Percentiles rank a stretch among this genome's conserved stretches.
Conservation (phyloP, 2,113 vertebrate genomes). For the Sakesphorus luctuosus region DNA sequence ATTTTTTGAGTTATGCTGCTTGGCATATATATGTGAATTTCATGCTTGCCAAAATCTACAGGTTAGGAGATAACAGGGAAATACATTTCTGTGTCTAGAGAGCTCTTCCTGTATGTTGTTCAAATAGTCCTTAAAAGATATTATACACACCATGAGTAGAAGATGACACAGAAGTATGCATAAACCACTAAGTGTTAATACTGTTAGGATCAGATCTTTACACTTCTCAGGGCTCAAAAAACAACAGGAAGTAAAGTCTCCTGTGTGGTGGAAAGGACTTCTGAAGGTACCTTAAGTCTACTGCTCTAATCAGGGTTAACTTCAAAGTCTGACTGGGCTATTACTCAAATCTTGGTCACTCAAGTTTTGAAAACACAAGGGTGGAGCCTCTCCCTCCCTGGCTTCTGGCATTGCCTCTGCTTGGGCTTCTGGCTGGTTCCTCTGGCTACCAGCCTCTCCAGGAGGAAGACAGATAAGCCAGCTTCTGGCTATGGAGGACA, state of each 20-base stretch:
- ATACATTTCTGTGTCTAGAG: neutral
- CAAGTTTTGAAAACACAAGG: neutral
- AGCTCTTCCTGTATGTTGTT: neutral
- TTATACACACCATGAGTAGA: neutral
- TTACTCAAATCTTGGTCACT: neutral
- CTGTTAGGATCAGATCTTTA: neutral
- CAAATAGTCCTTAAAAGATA: neutral
- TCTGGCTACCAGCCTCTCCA: neutral
- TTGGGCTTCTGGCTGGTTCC: neutral
- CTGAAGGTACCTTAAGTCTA: neutral
- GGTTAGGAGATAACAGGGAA: neutral
- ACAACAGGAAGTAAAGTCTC: neutral
- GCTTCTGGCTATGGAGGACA: neutral
- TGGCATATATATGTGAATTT: neutral
- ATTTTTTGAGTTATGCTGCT: neutral
- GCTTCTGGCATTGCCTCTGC: neutral
- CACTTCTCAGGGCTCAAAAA: fast-evolving
- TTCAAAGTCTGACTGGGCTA: neutral
- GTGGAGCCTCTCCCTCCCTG: fast-evolving
- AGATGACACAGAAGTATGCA: neutral
- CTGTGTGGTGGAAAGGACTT: neutral
- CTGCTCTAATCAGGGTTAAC: neutral
- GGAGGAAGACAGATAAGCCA: neutral
- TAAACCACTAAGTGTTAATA: neutral
- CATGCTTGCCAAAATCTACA: neutral